Conservation (phyloP, 2,888 invertebrate genomes). For the Epinotia nisella region DNA sequence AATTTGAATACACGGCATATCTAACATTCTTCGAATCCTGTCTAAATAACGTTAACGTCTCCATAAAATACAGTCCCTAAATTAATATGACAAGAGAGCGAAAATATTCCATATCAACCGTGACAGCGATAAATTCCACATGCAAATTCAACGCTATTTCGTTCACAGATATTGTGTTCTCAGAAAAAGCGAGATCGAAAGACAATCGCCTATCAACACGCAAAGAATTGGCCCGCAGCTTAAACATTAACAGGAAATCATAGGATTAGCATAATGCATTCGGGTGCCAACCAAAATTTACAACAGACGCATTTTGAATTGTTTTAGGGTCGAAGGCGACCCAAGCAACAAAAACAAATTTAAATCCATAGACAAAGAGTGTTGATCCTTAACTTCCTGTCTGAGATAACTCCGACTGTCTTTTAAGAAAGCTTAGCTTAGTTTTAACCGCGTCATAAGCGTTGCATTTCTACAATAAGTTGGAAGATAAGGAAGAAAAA, state of each 20-base stretch:
- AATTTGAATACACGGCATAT: conserved; percentile 58
- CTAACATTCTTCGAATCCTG: conserved; percentile 68
- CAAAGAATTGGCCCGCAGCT: conserved; percentile 61
- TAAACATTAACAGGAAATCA: conserved; percentile 72
- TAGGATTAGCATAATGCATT: conserved; percentile 78
- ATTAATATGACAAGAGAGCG: conserved; percentile 73
- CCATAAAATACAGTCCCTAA: conserved; percentile 71
- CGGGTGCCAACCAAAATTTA: conserved; percentile 70
- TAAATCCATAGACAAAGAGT: conserved; percentile 37
- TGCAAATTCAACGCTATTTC: conserved; percentile 73
- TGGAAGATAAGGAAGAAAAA: conserved; percentile 59
- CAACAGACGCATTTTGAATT: conserved; percentile 63
- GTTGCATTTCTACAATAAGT: conserved; percentile 56
- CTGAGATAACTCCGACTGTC: conserved; percentile 16
- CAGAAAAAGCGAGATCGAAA: conserved; percentile 59
- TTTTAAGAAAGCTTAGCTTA: conserved; percentile 29
- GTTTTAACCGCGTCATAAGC: conserved; percentile 55
- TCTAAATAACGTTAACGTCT: conserved; percentile 70
- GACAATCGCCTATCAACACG: conserved; percentile 66
- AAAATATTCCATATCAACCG: conserved; percentile 65
- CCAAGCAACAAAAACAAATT: conserved; percentile 46
- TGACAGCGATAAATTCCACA: conserved; percentile 69
- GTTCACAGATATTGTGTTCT: conserved; percentile 59
- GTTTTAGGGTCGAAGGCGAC: conserved; percentile 62
- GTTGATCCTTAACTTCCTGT: conserved; percentile 42